Base-by-base conservation (phyloP, 2,797 vertebrate genomes). In the Tragelaphus oryx region DNA sequence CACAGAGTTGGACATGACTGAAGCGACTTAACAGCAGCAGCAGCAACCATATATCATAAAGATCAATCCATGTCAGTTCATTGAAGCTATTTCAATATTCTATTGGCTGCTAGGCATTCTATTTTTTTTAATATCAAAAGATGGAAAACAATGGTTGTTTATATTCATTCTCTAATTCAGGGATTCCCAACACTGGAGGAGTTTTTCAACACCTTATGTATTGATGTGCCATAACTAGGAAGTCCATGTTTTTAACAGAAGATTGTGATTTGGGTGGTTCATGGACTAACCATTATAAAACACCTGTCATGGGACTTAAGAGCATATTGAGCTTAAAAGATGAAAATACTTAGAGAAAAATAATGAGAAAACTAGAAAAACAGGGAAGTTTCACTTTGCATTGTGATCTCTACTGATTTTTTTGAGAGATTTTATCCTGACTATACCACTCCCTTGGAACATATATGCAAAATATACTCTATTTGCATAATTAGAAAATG, bases 401-500 rank as follows among this genome's bases (percentile, higher is more conserved):
- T 41, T 18, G 18, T 41, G 26, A 54, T 46, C 41, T 75, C 48
- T 41, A 46, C n/a, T 85, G 41, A 88, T 83, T 90, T 92, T 44
- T 81, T 79, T 76, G 76, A 87, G 48, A 96, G 52, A 52, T 41
- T 89, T 95, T 74, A 74, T 55, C 22, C 22, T 74, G 28, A 87
- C 55, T 26, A 75, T 52, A 78, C 33, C 28, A 83, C 28, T 89
- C 55, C 14, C 7, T 50, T 30, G 80, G 81, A 44, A 57, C 4
- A 20, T 71, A 86, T 7, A 57, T 22, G n/a, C 17, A 88, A 83
- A 86, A 91, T 59, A 48, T 22, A 86, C 46, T 89, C 30, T 74
- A 92, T 71, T 59, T 88, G 37, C 62, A 74, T 46, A 92, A 28
- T 93, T 94, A 90, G 74, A 82, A 96, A 90, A 80, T 88, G 7